Percentiles rank a stretch among this genome's conserved stretches.
Evolutionary conservation across 2,113 vertebrate genomes (phyloP).

Genomic region (Pavo muticus): DNA sequence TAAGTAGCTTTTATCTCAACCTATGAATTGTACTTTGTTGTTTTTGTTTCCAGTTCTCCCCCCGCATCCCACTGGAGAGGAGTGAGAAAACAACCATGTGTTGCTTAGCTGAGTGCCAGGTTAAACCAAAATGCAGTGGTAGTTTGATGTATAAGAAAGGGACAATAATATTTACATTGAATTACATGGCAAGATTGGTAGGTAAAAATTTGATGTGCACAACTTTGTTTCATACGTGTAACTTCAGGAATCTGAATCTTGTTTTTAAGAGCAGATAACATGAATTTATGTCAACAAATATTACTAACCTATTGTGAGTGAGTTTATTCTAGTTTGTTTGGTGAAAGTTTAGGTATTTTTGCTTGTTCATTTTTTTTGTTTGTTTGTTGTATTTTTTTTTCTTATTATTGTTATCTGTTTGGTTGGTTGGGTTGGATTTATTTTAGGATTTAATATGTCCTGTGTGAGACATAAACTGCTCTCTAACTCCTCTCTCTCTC

Average conservation of each 20-base stretch:
- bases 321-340: background rate
- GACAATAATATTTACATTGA: background rate
- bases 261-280: background rate
- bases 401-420: background rate
- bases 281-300: background rate
- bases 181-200: background rate
- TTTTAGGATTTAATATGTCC: background rate
- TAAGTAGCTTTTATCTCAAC: too few relatives aligned
- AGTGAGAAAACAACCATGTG: background rate
- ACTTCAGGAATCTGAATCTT: background rate
- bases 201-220: background rate
- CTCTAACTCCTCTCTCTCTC: background rate
- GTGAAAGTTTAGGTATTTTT: too few relatives aligned
- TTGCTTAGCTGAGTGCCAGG: background rate
- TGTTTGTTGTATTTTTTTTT: background rate
- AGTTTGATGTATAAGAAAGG: background rate
- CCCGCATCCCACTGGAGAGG: background rate
- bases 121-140: background rate
- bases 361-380: background rate
- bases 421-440: rapidly evolving
- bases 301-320: background rate
- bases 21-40: too few relatives aligned
- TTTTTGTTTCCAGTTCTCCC: background rate
- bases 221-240: background rate
- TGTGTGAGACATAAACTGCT: background rate